Evolutionary conservation across 2,113 vertebrate genomes (phyloP), one percentile per base, ranked within the genome.

Genomic region (Echinops telfairi): DNA sequence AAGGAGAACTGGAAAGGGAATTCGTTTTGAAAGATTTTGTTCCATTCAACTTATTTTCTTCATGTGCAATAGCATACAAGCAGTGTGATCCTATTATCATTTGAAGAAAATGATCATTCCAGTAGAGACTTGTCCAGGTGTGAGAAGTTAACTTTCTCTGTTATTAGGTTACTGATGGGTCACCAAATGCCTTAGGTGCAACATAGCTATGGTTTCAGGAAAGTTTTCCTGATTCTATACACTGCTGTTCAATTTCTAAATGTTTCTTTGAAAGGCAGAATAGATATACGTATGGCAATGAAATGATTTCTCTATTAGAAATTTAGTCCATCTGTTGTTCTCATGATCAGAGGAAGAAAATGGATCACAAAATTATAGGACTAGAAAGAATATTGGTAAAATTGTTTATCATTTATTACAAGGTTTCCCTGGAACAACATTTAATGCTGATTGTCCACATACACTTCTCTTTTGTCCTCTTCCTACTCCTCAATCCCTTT

Each of bases 201-300:
- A 93, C 40, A 92, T 70, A 43, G 77, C 90, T 89, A 77, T 64
- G 15, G 60, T 47, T 88, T 94, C 95, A 83, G 71, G 47, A 66
- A 88, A 83, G 38, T 81, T 96, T 95, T 81, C 16, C 25, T 4
- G 43, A 71, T 84, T 94, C 77, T 82, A 20, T 31, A 58, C 20
- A 92, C 47, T 94, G 23, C 14, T 89, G 40, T 68, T 89, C 80
- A 93, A 43, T 17, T 29, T 80, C 60, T 27, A 12, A 91, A 85
- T 92, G 43, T 88, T 22, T 95, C 53, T 93, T 93, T 92, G 60
- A 92, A 96, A 94, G 95, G 71, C 47, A 96, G 92, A 96, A 86
- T 88, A 2, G 23, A 64, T 90, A 64, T 17, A 80, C 86, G 64
- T 90, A 71, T 91, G 22, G 6, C 93, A 93, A 85, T 89, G 47